A percentile compares a stretch with the other conserved stretches of the same genome.
Conservation (phyloP, 2,113 vertebrate genomes). For the Lepidothrix coronata region DNA sequence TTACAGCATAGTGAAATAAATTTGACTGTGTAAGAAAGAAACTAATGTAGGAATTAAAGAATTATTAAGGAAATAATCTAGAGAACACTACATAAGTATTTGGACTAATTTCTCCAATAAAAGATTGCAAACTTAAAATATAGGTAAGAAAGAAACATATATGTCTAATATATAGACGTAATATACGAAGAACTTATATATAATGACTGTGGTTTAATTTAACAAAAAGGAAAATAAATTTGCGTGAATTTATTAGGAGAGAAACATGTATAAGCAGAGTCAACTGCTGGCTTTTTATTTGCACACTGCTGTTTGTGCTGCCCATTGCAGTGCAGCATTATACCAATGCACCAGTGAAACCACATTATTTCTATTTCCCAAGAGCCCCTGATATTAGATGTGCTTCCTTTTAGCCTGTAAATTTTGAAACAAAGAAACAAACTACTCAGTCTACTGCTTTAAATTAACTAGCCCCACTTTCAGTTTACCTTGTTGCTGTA, state of each 20-base stretch:
- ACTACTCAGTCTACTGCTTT: neutral
- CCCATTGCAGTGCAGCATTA: neutral
- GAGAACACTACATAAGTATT: neutral
- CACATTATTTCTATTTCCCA: neutral
- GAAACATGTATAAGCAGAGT: neutral
- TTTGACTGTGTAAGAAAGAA: neutral
- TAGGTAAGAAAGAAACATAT: neutral
- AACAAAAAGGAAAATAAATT: neutral
- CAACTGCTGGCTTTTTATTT: neutral
- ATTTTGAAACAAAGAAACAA: neutral
- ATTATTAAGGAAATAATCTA: neutral
- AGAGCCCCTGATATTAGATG: neutral
- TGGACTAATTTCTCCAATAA: neutral
- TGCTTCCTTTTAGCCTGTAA: neutral
- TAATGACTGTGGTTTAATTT: neutral
- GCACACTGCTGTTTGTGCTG: neutral
- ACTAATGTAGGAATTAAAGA: neutral
- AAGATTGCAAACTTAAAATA: neutral
- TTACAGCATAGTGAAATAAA: neutral
- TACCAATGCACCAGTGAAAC: neutral
- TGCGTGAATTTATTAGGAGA: neutral
- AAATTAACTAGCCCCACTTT: neutral
- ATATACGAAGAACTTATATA: neutral
- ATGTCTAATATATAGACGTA: neutral
- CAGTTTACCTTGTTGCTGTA: neutral